These are phyloP conservation scores for Cavia aperea DNA, from an alignment of 2,113 vertebrate species.

Conservation along the genomic window DNA sequence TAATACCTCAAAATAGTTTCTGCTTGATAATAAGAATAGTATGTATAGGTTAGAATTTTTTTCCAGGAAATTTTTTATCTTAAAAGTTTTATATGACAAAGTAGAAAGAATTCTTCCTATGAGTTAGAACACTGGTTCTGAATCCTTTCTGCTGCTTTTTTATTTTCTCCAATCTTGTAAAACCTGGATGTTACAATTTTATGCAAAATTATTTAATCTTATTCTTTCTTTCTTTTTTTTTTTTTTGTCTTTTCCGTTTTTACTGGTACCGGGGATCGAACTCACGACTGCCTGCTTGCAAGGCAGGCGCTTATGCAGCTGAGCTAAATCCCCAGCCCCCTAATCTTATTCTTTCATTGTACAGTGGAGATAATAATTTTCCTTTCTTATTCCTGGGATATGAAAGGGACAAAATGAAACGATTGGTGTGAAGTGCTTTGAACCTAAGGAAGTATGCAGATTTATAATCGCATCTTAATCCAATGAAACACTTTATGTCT, in stretches of 20 bases:
- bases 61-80: not conserved
- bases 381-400: not conserved
- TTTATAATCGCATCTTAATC: conserved; percentile 9
- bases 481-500: not conserved
- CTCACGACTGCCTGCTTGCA: too few relatives aligned
- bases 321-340: too few relatives aligned
- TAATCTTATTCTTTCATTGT: not conserved
- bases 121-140: not conserved
- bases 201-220: not conserved
- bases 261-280: too few relatives aligned
- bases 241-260: too few relatives aligned
- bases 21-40: not conserved
- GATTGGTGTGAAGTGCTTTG: not conserved
- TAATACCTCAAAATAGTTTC: not conserved
- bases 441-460: not conserved
- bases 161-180: not conserved
- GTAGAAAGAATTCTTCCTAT: not conserved
- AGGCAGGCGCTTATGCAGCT: too few relatives aligned
- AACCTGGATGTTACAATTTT: not conserved
- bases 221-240: not conserved
- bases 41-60: not conserved
- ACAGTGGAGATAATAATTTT: not conserved
- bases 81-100: not conserved
- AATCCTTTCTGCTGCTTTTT: not conserved
- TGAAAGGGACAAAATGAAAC: conserved; percentile 14